Percentiles rank a stretch among this genome's conserved stretches.
Evolutionary conservation across 2,113 vertebrate genomes (phyloP).

Genomic region (Lonchura striata): DNA sequence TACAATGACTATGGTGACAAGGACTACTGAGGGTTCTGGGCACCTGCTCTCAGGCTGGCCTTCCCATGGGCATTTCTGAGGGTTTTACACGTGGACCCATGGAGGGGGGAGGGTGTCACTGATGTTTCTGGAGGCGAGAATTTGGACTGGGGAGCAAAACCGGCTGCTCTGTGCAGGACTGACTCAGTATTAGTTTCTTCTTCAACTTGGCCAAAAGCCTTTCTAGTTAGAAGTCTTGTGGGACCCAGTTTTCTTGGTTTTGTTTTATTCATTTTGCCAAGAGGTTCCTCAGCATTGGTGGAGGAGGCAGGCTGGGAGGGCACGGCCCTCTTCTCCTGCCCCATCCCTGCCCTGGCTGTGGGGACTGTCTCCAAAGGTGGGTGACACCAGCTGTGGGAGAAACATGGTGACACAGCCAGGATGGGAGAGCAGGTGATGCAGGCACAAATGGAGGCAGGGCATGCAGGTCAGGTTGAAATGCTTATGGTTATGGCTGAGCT

Average conservation of each 20-base stretch:
- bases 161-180: neutral
- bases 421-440: neutral
- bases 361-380: neutral
- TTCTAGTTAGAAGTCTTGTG: slow-evolving; percentile 48
- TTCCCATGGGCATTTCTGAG: neutral
- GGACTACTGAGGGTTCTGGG: slow-evolving; percentile 78
- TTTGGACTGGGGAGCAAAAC: neutral
- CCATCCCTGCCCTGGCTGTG: neutral
- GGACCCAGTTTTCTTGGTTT: slow-evolving; percentile 51
- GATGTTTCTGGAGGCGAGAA: slow-evolving; percentile 16
- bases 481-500: neutral
- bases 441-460: neutral
- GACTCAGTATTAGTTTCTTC: slow-evolving; percentile 40
- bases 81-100: slow-evolving; percentile 50
- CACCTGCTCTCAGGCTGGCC: neutral
- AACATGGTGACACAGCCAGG: neutral
- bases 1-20: slow-evolving; percentile 97
- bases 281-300: slow-evolving; percentile 18
- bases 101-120: neutral
- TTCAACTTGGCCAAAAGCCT: slow-evolving; percentile 18
- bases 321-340: neutral
- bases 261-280: slow-evolving; percentile 42
- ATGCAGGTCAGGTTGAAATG: neutral
- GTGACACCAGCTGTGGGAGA: neutral
- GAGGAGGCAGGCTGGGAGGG: neutral